Conservation (phyloP, 2,888 invertebrate species). For the Mythimna loreyi region DNA sequence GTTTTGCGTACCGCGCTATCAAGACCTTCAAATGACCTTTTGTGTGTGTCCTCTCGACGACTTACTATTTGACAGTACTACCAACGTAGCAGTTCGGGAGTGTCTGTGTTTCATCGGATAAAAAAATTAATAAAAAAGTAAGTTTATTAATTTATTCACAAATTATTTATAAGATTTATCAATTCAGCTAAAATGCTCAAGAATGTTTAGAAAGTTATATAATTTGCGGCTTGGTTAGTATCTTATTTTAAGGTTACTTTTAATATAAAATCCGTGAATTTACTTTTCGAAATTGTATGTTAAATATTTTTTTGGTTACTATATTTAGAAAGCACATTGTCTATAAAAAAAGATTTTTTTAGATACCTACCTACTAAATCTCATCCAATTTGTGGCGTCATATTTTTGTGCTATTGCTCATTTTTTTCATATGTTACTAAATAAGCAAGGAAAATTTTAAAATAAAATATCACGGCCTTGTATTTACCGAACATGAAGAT, state of each 20-base stretch:
- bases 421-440: conserved; percentile 13
- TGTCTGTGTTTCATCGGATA: conserved; percentile 77
- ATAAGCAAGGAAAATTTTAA: not conserved
- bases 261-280: conserved; percentile 1
- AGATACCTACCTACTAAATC: not conserved
- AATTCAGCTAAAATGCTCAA: conserved; percentile 9
- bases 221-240: conserved; percentile 46
- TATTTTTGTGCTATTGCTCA: conserved; percentile 29
- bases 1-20: conserved; percentile 70
- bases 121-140: conserved; percentile 65
- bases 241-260: conserved; percentile 39
- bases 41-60: conserved; percentile 79
- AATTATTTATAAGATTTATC: conserved; percentile 20
- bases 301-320: not conserved
- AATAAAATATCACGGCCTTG: not conserved
- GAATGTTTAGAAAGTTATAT: conserved; percentile 48
- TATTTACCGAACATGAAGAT: not conserved
- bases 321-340: not conserved
- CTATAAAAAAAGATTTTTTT: not conserved
- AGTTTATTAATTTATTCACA: conserved; percentile 69
- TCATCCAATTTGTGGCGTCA: conserved; percentile 16
- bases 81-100: conserved; percentile 82
- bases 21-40: conserved; percentile 90
- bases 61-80: conserved; percentile 83
- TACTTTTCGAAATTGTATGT: conserved; percentile 3